phyloP scores from a whole-genome alignment of 2,888 invertebrate species.

The Tenodera sinensis region DNA sequence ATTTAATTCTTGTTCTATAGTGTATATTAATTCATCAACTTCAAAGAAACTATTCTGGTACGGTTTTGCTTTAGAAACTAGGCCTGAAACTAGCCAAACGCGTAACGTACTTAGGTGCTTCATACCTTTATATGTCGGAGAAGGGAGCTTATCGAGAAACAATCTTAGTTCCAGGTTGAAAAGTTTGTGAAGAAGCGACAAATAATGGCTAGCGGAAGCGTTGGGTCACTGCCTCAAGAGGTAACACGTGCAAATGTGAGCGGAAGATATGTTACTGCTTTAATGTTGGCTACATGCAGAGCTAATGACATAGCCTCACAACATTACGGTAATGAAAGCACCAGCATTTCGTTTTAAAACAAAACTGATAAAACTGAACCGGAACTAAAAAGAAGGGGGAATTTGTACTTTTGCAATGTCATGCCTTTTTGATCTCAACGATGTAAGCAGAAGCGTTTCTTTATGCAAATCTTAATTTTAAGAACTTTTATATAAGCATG shows the following conservation, averaged over 20 bases:
- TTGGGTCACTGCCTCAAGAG: background rate
- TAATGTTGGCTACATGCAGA: background rate
- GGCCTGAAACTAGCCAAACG: background rate
- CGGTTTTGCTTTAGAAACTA: too few relatives aligned
- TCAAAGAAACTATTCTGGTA: too few relatives aligned
- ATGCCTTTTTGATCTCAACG: background rate
- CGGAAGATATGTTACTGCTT: background rate
- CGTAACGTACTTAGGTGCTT: background rate
- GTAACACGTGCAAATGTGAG: background rate
- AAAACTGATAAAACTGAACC: background rate
- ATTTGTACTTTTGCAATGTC: background rate
- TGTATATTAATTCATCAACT: too few relatives aligned
- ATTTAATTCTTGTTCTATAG: too few relatives aligned
- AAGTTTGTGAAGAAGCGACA: background rate
- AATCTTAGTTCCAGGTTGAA: background rate
- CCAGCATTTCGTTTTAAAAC: background rate
- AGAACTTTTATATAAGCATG: background rate
- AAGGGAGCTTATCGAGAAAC: background rate
- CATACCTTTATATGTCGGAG: background rate
- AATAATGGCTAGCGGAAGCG: background rate
- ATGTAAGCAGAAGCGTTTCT: background rate
- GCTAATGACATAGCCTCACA: background rate
- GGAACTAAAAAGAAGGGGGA: background rate
- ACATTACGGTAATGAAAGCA: background rate
- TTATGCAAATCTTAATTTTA: background rate